These are phyloP conservation scores for Tolypeutes matacus DNA, from an alignment of 2,797 vertebrate genomes.

Conservation along the genomic window DNA sequence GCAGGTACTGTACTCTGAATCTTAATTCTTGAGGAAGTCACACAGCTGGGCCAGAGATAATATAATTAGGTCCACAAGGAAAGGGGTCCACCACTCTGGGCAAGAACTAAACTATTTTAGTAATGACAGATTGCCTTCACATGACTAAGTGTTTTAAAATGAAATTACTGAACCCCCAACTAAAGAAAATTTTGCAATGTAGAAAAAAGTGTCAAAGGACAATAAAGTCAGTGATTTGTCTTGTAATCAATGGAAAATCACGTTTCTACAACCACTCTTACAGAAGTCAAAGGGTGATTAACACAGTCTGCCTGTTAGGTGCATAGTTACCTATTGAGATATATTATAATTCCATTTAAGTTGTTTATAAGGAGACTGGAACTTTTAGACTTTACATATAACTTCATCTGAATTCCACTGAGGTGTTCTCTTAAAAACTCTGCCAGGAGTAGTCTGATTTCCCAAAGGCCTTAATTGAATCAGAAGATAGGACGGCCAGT, in stretches of 20 bases:
- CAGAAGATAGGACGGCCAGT: neutral
- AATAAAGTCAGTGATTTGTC: neutral
- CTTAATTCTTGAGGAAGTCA: neutral
- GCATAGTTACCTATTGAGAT: neutral
- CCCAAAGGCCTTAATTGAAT: neutral
- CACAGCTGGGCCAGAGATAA: neutral
- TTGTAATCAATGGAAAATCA: neutral
- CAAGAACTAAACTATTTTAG: neutral
- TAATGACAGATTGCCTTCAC: neutral
- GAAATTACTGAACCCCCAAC: neutral
- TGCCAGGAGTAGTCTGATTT: conserved; percentile 37
- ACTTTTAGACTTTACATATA: neutral
- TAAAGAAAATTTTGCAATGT: neutral
- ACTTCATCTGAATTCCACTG: neutral
- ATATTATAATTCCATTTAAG: neutral
- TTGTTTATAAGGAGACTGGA: neutral
- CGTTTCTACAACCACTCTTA: neutral
- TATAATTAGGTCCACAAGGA: neutral
- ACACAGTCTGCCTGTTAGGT: neutral
- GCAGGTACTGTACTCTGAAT: neutral
- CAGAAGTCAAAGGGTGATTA: neutral
- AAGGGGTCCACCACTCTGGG: neutral
- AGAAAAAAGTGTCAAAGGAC: neutral
- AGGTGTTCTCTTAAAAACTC: neutral
- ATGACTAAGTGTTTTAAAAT: neutral